A percentile compares a stretch with the other conserved stretches of the same genome.
Conservation (phyloP, 1,140 invertebrate species). For the Oryctes rhinoceros region DNA sequence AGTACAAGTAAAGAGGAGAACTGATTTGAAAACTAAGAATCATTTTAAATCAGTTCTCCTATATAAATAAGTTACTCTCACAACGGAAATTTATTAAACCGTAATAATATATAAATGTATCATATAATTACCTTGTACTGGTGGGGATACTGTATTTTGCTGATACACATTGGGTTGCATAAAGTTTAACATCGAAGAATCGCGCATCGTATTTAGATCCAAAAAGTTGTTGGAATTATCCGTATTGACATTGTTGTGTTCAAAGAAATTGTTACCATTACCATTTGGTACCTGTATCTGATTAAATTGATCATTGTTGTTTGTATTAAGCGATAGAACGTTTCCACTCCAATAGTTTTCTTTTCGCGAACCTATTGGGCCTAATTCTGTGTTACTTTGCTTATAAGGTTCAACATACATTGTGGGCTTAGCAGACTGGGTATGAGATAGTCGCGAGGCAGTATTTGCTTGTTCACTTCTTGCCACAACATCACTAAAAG, state of each 20-base stretch:
- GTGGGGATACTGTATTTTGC: background rate
- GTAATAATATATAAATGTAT: background rate
- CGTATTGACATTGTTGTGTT: background rate
- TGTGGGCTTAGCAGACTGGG: conserved; percentile 51
- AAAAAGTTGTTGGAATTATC: conserved; percentile 19
- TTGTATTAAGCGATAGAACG: conserved; percentile 33
- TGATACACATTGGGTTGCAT: conserved; percentile 42
- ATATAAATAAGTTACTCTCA: too few relatives aligned
- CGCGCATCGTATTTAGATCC: conserved; percentile 42
- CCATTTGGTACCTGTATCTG: conserved; percentile 9
- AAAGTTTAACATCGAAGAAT: conserved; percentile 32
- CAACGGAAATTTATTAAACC: too few relatives aligned
- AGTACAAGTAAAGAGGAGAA: too few relatives aligned
- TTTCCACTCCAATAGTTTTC: conserved; percentile 48
- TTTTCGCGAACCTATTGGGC: conserved; percentile 58
- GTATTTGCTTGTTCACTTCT: conserved; percentile 51
- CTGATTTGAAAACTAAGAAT: too few relatives aligned
- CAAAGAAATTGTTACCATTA: conserved; percentile 16
- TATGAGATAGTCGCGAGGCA: background rate
- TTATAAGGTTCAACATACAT: conserved; percentile 60
- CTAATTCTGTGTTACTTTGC: conserved; percentile 53
- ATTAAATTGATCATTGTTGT: conserved; percentile 28
- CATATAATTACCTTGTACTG: conserved; percentile 26
- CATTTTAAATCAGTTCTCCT: too few relatives aligned
- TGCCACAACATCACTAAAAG: conserved; percentile 69